Evolutionary conservation across 2,113 vertebrate genomes (phyloP).

Genomic region (Lates calcarifer): DNA sequence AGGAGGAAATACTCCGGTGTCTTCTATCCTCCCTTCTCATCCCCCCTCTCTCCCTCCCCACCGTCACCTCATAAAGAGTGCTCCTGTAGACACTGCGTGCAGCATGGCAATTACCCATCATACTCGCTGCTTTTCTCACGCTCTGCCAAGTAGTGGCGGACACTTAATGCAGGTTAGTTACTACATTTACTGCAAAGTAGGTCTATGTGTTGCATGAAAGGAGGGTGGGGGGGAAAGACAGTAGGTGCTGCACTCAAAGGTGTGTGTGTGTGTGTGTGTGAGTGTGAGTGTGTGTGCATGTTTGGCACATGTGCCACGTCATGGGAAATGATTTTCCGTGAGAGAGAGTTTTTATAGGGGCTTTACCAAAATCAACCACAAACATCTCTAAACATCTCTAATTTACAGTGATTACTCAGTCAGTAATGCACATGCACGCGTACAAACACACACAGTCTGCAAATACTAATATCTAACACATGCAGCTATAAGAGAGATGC

Average conservation of each 20-base stretch:
- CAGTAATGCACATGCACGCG: constrained; percentile 42
- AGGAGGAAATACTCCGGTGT: constrained; percentile 45
- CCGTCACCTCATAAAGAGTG: constrained; percentile 72
- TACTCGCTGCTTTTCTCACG: constrained; percentile 77
- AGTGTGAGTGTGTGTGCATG: constrained; percentile 33
- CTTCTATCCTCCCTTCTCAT: constrained; percentile 44
- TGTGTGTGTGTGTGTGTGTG: constrained; percentile 66
- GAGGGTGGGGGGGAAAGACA: constrained; percentile 27
- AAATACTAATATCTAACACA: constrained; percentile 73
- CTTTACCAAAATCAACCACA: constrained; percentile 81
- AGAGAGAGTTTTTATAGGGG: constrained; percentile 81
- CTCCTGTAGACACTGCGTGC: constrained; percentile 79
- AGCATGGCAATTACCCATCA: constrained; percentile 81
- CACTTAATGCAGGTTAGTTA: constrained; percentile 78
- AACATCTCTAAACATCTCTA: constrained; percentile 74
- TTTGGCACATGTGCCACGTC: constrained; percentile 71
- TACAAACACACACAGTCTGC: constrained; percentile 38
- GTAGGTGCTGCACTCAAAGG: constrained; percentile 59
- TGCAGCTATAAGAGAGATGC: constrained; percentile 48
- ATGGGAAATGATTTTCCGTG: constrained; percentile 83
- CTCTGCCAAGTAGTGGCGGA: constrained; percentile 75
- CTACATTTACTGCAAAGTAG: constrained; percentile 65
- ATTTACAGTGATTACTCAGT: constrained; percentile 76
- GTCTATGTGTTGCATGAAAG: constrained; percentile 25
- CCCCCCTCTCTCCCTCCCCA: constrained; percentile 25